Conservation (phyloP, 1,140 invertebrate genomes). For the Penaeus vannamei region DNA sequence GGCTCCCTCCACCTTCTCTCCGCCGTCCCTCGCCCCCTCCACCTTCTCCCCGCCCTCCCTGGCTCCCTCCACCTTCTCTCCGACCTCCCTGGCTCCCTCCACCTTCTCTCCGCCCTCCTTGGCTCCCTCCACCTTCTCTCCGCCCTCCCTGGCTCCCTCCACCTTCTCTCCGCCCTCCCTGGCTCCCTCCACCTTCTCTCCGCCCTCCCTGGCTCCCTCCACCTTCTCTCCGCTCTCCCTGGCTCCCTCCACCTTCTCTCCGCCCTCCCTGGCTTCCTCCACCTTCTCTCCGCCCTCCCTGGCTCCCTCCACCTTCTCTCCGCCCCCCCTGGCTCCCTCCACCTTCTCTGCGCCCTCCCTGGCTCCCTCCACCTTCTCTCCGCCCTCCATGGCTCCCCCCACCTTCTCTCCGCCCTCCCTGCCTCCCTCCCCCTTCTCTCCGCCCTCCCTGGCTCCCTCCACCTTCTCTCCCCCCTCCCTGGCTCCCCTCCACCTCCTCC, state of each 20-base stretch:
- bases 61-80: background rate
- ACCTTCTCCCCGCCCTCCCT: background rate
- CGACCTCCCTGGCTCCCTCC: background rate
- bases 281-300: background rate
- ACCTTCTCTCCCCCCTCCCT: background rate
- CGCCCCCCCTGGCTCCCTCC: background rate
- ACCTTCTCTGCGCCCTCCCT: background rate
- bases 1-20: background rate
- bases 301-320: background rate
- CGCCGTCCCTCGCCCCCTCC: background rate
- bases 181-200: background rate
- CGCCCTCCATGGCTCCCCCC: background rate
- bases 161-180: background rate
- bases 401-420: background rate
- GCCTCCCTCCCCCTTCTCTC: background rate
- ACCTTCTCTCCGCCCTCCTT: background rate
- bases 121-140: background rate
- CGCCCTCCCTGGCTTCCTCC: background rate
- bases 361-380: background rate
- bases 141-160: background rate
- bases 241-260: background rate
- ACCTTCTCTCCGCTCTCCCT: background rate
- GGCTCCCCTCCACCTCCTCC: no score
- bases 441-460: background rate
- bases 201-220: background rate